Percentiles rank a stretch among this genome's conserved stretches.
Evolutionary conservation across 1,140 invertebrate genomes (phyloP).

Genomic region (Caenorhabditis remanei): DNA sequence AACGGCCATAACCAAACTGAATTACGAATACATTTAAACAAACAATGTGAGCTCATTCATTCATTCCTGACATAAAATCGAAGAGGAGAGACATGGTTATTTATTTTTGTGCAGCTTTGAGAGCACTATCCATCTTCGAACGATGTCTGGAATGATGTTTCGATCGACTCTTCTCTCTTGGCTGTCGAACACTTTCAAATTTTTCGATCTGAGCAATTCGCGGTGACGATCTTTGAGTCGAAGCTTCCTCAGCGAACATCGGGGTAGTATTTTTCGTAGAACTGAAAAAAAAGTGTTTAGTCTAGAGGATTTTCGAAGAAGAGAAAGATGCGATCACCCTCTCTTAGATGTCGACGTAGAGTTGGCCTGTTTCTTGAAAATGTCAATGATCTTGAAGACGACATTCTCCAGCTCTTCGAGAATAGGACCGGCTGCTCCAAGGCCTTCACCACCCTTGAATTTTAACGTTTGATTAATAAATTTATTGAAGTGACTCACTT

Average conservation of each 20-base stretch:
- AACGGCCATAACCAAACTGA: not conserved
- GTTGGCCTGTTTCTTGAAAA: conserved; percentile 20
- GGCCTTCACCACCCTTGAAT: conserved; percentile 33
- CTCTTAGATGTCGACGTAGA: conserved; percentile 1
- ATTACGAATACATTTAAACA: not conserved
- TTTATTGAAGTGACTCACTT: not conserved
- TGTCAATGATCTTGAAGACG: conserved; percentile 5
- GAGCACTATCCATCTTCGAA: conserved; percentile 47
- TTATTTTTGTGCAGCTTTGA: conserved; percentile 5
- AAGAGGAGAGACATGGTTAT: not conserved
- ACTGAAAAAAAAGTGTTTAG: not conserved
- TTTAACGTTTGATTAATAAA: not conserved
- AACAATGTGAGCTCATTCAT: not conserved
- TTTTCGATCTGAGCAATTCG: not conserved
- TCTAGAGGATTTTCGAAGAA: too few species aligned
- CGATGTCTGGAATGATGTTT: conserved; percentile 39
- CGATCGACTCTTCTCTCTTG: conserved; percentile 15
- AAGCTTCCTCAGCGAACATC: not conserved
- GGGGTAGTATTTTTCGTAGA: not conserved
- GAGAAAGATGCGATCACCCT: not conserved
- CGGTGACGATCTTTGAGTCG: conserved; percentile 3
- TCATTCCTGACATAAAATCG: not conserved
- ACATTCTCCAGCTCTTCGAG: conserved; percentile 5
- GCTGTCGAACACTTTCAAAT: conserved; percentile 43
- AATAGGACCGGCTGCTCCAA: conserved; percentile 28